phyloP scores from a whole-genome alignment of 2,797 vertebrate species.

The Pempheris klunzingeri region DNA sequence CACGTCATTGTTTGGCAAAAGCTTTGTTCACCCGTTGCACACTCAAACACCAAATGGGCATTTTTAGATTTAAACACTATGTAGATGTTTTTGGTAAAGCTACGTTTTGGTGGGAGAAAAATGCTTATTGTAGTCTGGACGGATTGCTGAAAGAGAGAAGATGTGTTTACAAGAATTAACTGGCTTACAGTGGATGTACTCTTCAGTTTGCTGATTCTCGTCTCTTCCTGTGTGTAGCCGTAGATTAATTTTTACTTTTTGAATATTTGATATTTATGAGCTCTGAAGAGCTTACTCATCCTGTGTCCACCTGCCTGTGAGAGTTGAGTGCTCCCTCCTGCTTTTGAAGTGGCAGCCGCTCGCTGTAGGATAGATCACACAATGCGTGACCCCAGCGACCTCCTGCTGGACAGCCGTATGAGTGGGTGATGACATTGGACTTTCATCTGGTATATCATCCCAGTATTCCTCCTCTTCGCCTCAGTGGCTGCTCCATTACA shows the following conservation, averaged over 20 bases:
- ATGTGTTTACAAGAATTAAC: too few species aligned
- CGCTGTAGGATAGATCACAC: conserved; percentile 28
- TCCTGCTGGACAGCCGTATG: conserved; percentile 23
- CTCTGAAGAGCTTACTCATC: conserved; percentile 37
- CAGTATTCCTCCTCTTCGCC: conserved; percentile 7
- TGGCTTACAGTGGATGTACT: too few species aligned
- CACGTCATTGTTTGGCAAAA: too few species aligned
- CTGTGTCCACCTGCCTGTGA: conserved; percentile 37
- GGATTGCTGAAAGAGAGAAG: too few species aligned
- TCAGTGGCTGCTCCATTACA: background rate
- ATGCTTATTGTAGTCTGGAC: too few species aligned
- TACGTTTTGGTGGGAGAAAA: background rate
- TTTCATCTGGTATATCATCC: conserved; percentile 32
- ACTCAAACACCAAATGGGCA: too few species aligned
- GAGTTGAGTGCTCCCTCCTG: conserved; percentile 24
- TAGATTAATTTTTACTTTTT: background rate
- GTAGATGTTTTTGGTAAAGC: background rate
- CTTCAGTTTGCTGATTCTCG: conserved; percentile 9
- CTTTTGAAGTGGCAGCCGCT: conserved; percentile 47
- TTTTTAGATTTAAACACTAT: too few species aligned
- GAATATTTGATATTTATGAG: conserved; percentile 54
- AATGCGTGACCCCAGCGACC: conserved; percentile 4
- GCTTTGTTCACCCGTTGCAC: too few species aligned
- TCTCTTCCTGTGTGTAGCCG: conserved; percentile 35
- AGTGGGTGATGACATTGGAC: conserved; percentile 5